Conservation (phyloP, 2,888 invertebrate genomes). For the Lucinisca nassula region DNA sequence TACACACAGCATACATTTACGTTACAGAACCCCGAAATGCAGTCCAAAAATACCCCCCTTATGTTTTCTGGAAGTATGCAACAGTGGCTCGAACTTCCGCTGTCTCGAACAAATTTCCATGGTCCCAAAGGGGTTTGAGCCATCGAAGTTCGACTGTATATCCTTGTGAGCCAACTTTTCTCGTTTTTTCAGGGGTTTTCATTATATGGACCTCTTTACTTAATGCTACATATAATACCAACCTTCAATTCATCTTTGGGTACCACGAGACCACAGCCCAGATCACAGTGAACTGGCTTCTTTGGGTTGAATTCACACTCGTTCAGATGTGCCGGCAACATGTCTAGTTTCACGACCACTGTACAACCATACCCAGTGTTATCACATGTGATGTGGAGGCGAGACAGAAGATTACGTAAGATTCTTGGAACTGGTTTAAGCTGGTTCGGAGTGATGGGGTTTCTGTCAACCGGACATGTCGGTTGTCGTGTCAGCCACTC, state of each 20-base stretch:
- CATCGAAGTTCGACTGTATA: too few relatives aligned
- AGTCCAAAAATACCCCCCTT: too few relatives aligned
- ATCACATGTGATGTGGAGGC: conserved; percentile 96
- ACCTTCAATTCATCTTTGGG: conserved; percentile 97
- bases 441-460: conserved; percentile 95
- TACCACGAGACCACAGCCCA: conserved; percentile 97
- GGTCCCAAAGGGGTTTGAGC: too few relatives aligned
- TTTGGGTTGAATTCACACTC: conserved; percentile 98
- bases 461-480: conserved; percentile 98
- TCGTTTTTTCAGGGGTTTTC: too few relatives aligned
- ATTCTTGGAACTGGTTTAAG: conserved; percentile 97
- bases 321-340: conserved; percentile 94
- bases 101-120: too few relatives aligned
- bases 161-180: too few relatives aligned
- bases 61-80: too few relatives aligned
- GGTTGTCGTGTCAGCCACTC: conserved; percentile 98
- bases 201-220: too few relatives aligned
- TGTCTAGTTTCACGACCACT: conserved; percentile 94
- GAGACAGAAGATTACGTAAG: conserved; percentile 95
- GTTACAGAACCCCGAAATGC: too few relatives aligned
- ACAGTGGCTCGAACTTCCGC: too few relatives aligned
- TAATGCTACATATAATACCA: too few relatives aligned
- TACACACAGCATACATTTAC: too few relatives aligned
- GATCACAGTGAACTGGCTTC: conserved; percentile 96
- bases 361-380: conserved; percentile 93